Evolutionary conservation across 2,113 vertebrate genomes (phyloP), one percentile per base, ranked within the genome.

Genomic region (Strix aluco): DNA sequence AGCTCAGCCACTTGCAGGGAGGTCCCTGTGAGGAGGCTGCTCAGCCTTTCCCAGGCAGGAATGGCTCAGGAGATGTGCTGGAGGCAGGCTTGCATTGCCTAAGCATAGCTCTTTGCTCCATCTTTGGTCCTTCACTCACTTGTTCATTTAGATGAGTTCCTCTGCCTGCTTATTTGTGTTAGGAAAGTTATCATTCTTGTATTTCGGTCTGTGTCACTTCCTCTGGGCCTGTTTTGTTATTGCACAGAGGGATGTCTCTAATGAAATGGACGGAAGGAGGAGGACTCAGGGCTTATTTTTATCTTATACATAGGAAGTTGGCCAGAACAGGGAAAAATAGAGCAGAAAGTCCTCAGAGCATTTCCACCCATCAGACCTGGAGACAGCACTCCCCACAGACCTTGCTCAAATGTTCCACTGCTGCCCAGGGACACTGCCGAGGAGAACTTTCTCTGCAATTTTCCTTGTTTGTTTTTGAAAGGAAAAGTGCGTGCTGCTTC

Each of bases 381-480:
- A 97, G 90, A 95, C 91, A 90, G 81, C 30, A 82, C 62, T 96
- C 95, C 96, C 95, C 88, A 92, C 84, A 96, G 97, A 94, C 84
- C 81, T 95, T 90, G 66, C 79, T 97, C 95, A 98, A 81, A 96
- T 90, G 79, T 98, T 98, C 97, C 96, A 93, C 70, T 2, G 0
- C 94, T 96, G 94, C 88, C 71, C 15, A 2, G 88, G 47, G 81
- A 85, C 3, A 6, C 77, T 79, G 47, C 84, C 0, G 71, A 96
- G 84, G 78, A 88, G 74, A 86, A 72, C 46, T 95, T 97, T 95
- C 79, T 91, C 81, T 0, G 1, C 69, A 77, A 59, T 59, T 94
- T 93, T 69, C 15, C 81, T 67, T 96, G 82, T 94, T 98, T 97
- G 90, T 94, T 97, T 96, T 96, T 77, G 82, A 96, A 97, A 92